These are phyloP conservation scores for Petaurus breviceps DNA, from an alignment of 2,113 vertebrate species.

Conservation along the genomic window DNA sequence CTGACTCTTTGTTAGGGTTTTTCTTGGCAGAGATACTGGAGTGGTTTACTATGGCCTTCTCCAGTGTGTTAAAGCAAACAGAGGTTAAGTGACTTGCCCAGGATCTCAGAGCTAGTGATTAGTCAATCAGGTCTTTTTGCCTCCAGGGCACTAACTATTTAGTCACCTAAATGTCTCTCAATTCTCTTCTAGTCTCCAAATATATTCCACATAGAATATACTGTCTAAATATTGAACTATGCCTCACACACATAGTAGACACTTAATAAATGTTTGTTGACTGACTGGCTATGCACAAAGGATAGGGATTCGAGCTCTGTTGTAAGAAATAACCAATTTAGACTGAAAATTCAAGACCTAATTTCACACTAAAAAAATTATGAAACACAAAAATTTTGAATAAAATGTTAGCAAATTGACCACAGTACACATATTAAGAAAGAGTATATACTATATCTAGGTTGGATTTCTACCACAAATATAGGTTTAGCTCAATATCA, in stretches of 20 bases:
- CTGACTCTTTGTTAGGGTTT: no score
- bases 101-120: no score
- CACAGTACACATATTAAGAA: not conserved
- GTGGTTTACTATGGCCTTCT: no score
- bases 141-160: no score
- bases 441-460: not conserved
- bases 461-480: not conserved
- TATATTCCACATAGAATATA: not conserved
- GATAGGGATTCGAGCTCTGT: not conserved
- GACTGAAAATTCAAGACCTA: not conserved
- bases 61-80: no score
- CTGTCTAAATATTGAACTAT: fast-evolving
- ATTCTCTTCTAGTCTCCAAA: not conserved
- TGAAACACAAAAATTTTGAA: not conserved
- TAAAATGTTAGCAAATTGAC: not conserved
- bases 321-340: not conserved
- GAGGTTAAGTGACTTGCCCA: no score
- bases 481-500: not conserved
- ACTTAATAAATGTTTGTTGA: not conserved
- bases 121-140: no score
- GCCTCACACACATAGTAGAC: not conserved
- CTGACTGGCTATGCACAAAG: not conserved
- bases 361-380: not conserved
- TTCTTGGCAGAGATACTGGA: no score
- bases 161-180: not conserved